These are phyloP conservation scores for Esox masquinongy DNA, from an alignment of 2,797 vertebrate species.

Conservation along the genomic window DNA sequence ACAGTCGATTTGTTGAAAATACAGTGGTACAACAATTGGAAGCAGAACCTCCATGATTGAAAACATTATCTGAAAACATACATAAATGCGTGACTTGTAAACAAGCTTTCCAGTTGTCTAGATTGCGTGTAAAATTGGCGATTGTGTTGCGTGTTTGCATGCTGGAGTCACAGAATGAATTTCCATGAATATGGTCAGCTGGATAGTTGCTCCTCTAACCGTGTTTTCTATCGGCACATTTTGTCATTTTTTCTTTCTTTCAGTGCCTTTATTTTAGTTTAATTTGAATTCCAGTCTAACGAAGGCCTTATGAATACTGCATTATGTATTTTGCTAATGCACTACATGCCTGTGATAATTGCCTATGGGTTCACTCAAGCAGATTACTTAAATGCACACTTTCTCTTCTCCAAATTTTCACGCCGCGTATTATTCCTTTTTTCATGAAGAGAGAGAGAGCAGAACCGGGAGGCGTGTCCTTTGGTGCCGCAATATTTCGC, in stretches of 20 bases:
- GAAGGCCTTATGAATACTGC: not conserved
- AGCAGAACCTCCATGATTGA: not conserved
- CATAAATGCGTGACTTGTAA: no score
- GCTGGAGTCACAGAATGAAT: no score
- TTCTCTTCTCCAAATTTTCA: not conserved
- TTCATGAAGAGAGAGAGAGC: not conserved
- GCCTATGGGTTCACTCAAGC: not conserved
- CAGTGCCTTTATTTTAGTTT: not conserved
- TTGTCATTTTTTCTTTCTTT: not conserved
- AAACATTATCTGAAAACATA: not conserved
- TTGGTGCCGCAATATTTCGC: not conserved
- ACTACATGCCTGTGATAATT: not conserved
- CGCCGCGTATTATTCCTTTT: not conserved
- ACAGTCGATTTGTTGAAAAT: not conserved
- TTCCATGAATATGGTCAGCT: not conserved
- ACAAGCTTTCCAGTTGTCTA: no score
- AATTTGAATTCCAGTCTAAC: not conserved
- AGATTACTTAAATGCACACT: not conserved
- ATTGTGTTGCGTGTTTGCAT: not conserved
- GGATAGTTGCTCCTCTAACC: not conserved
- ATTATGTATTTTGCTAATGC: conserved; percentile 10
- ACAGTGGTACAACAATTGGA: not conserved
- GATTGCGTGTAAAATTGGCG: not conserved
- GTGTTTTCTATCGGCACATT: not conserved
- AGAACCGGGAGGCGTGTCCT: not conserved